Percentiles rank a stretch among this genome's conserved stretches.
Conservation (phyloP, 2,888 invertebrate genomes). For the Shargacucullia verbasci region DNA sequence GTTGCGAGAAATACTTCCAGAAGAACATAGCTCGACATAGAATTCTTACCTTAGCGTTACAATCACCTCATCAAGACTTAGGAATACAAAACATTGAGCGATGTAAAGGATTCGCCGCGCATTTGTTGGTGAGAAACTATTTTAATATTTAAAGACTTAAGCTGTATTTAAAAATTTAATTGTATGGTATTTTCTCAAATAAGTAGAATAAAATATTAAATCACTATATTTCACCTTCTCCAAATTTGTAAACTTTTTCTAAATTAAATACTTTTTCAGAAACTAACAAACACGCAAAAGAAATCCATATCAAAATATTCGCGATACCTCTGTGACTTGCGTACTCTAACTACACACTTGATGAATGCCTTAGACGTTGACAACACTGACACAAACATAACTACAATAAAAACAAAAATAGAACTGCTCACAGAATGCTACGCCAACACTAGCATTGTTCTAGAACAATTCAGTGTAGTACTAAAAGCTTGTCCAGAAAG, state of each 20-base stretch:
- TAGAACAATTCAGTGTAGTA: slow-evolving; percentile 92
- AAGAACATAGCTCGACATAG: slow-evolving; percentile 92
- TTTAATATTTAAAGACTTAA: background rate
- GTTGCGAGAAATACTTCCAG: slow-evolving; percentile 93
- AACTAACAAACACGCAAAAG: slow-evolving; percentile 91
- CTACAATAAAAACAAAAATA: slow-evolving; percentile 73
- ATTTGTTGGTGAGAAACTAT: slow-evolving; percentile 90
- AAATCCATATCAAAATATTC: slow-evolving; percentile 89
- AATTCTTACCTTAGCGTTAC: slow-evolving; percentile 89
- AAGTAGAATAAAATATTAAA: too few species aligned
- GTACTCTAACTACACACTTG: slow-evolving; percentile 81
- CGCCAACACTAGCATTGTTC: slow-evolving; percentile 84
- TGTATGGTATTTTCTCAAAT: too few species aligned
- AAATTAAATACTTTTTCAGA: slow-evolving; percentile 74
- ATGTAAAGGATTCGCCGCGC: slow-evolving; percentile 95
- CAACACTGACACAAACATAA: slow-evolving; percentile 66
- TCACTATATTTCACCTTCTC: too few species aligned
- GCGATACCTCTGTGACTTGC: slow-evolving; percentile 88
- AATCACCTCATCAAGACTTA: slow-evolving; percentile 93
- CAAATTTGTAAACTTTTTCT: too few species aligned
- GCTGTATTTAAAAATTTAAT: too few species aligned
- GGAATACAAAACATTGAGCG: slow-evolving; percentile 94
- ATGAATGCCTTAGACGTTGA: slow-evolving; percentile 76
- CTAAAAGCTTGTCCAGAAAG: slow-evolving; percentile 87
- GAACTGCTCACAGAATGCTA: slow-evolving; percentile 83